Conservation (phyloP, 2,888 invertebrate species). For the Caenorhabditis sp. region DNA sequence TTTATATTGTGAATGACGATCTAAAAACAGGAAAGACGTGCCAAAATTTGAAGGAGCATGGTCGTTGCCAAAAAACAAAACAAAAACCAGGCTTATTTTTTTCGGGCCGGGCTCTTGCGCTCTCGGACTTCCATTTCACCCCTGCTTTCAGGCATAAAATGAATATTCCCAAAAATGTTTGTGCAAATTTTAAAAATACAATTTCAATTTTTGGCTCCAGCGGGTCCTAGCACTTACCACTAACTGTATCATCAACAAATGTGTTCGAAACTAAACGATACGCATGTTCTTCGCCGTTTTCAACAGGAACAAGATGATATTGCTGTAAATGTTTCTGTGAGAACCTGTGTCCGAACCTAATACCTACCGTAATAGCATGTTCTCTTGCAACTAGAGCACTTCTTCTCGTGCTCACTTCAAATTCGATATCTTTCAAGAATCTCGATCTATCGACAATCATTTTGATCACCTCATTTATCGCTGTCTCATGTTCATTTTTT, state of each 20-base stretch:
- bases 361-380: constrained; percentile 25
- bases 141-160: too few relatives aligned
- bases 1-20: too few relatives aligned
- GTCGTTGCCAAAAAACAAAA: too few relatives aligned
- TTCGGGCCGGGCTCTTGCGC: too few relatives aligned
- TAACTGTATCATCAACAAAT: constrained; percentile 22
- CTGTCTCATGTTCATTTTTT: constrained; percentile 6
- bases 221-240: constrained; percentile 13
- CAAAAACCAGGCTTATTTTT: too few relatives aligned
- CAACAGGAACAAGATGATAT: constrained; percentile 42
- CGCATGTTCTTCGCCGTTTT: constrained; percentile 28
- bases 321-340: constrained; percentile 17
- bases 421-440: constrained; percentile 23
- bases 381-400: constrained; percentile 27
- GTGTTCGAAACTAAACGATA: constrained; percentile 29
- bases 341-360: neutral
- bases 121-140: too few relatives aligned
- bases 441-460: constrained; percentile 7
- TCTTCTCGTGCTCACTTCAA: constrained; percentile 34
- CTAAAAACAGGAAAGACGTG: too few relatives aligned
- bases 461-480: constrained; percentile 14
- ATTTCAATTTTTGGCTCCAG: neutral
- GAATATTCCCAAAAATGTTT: too few relatives aligned
- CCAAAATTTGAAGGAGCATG: too few relatives aligned
- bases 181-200: neutral